Evolutionary conservation across 1,140 invertebrate genomes (phyloP), one percentile per base, ranked within the genome.

Genomic region (Dryas iulia): DNA sequence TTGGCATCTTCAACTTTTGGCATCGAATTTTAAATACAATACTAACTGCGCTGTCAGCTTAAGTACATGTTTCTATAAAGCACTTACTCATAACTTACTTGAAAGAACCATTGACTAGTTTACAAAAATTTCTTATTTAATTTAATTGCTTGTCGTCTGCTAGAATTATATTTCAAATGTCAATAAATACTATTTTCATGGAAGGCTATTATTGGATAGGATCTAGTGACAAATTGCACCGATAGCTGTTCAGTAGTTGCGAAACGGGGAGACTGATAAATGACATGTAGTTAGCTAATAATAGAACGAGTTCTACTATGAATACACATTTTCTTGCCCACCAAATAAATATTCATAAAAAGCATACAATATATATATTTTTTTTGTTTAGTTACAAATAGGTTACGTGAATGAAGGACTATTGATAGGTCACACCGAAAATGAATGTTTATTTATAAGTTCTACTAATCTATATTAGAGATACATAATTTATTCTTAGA

Each of bases 1-100:
- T 88, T 90, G 88, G 87, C 88, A 88, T 89, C 83, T 87, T 77
- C 75, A 74, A 78, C 79, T 88, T 74, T 90, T 90, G 88, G 88
- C 88, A 90, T 89, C 81, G 72, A 81, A 83, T 80, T 71, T 86
- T 76, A 79, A 79, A 83, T 76, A 81, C 76, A 75, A 73, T 68
- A 72, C 72, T 79, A 67, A 82, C 74, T 83, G 79, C 82, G 69
- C 66, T 84, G 83, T 87, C 84, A 87, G 84, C 79, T 80, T 86
- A 86, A 84, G 80, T 79, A 84, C 84, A 78, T 78, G 71, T 74
- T 69, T 73, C 75, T 78, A 81, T 82, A 84, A 86, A 69, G 69
- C 82, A 89, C 82, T 81, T 82, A 90, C 81, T 77, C 64, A 82
- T 72, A 77, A 59, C 56, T 76, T 73, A 70, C 64, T 14, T 64